Evolutionary conservation across 1,140 invertebrate species (phyloP), one percentile per base, ranked within the genome.

Genomic region (Leptinotarsa defecta): DNA sequence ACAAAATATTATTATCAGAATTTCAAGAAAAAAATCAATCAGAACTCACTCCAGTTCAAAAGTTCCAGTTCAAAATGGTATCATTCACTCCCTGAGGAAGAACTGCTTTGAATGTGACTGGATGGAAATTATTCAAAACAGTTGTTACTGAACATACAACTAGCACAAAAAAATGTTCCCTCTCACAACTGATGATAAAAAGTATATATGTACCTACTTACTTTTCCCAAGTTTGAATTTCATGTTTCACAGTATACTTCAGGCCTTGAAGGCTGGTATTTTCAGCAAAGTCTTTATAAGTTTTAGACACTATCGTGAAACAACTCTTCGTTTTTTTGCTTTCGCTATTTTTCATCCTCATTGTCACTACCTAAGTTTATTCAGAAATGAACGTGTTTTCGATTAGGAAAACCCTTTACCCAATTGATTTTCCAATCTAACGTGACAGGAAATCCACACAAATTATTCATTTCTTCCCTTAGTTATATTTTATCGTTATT

Each of bases 191-290:
- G 34, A 34, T 34, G 6, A 34, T 34, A 8, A 34, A 34, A 43
- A 11, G 34, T 43, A 0, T 11, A 43, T 43, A 11, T 43, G 34
- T 43, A 43, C 8, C 13, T 43, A 74, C 76, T 77, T 77, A 84
- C 83, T 79, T 82, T 68, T 84, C 83, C 27, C 49, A 73, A 49
- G 71, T 62, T 75, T 27, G 68, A 68, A 73, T 78, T 67, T 75
- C 65, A 57, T 64, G 76, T 43, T 76, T 75, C 13, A 77, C 76
- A 6, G 79, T 75, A 76, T 84, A 84, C 72, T 83, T 84, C 17
- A 84, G 72, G 13, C 83, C 83, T 71, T 84, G 83, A 15, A 84
- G 77, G 22, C 82, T 82, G 1, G 81, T 80, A 71, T 83, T 79
- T 57, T 74, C 76, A 20, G 80, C 80, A 68, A 81, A 84, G 61